These are phyloP conservation scores for Eubasilissa splendida DNA, from an alignment of 2,888 invertebrate species.

Conservation along the genomic window DNA sequence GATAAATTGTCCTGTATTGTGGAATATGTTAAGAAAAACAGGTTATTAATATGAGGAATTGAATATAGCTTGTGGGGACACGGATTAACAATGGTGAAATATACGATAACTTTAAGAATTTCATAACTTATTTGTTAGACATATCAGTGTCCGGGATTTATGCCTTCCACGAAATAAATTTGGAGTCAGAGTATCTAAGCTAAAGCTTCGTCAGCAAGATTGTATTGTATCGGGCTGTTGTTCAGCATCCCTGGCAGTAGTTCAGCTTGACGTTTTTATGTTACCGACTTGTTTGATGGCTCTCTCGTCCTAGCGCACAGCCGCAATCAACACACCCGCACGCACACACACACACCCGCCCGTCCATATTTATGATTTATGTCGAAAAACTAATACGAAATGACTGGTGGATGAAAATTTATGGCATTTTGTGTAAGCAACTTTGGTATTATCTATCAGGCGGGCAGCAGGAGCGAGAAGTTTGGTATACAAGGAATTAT, in stretches of 20 bases:
- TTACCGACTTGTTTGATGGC: conserved; percentile 57
- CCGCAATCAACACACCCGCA: conserved; percentile 30
- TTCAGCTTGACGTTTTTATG: conserved; percentile 57
- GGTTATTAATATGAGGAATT: no score
- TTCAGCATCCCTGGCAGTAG: conserved; percentile 49
- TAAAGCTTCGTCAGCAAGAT: conserved; percentile 40
- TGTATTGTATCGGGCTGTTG: conserved; percentile 35
- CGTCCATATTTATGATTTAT: conserved; percentile 58
- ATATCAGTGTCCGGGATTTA: conserved; percentile 22
- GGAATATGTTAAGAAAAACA: no score
- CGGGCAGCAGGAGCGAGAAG: conserved; percentile 46
- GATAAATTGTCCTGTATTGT: no score
- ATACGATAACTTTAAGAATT: background rate
- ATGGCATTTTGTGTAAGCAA: conserved; percentile 58
- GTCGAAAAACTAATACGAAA: conserved; percentile 59
- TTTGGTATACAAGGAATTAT: conserved; percentile 50
- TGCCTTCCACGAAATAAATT: conserved; percentile 17
- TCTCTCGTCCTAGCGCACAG: conserved; percentile 51
- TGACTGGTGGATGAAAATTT: conserved; percentile 59
- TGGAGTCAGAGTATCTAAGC: background rate
- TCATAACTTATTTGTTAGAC: conserved; percentile 29
- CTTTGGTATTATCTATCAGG: conserved; percentile 58
- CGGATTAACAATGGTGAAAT: no score
- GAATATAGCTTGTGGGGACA: no score
- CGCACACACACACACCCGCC: background rate